phyloP scores from a whole-genome alignment of 2,797 vertebrate genomes.

The Macropodus opercularis region DNA sequence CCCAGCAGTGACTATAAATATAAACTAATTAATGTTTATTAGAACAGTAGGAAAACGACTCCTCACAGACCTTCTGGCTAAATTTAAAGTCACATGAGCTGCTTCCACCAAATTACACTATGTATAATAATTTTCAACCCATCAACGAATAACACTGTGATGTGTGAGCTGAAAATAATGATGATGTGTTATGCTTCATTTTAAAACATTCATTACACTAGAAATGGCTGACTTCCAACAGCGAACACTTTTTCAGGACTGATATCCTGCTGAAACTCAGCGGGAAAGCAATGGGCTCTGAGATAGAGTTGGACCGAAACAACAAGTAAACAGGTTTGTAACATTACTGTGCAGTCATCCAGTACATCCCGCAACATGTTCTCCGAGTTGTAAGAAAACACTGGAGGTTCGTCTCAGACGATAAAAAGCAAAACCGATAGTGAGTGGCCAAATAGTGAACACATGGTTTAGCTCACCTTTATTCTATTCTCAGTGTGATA shows the following conservation, averaged over 20 bases:
- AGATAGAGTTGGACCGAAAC: constrained; percentile 36
- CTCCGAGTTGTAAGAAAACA: constrained; percentile 13
- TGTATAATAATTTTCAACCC: constrained; percentile 32
- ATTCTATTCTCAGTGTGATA: constrained; percentile 4
- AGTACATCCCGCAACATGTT: constrained; percentile 23
- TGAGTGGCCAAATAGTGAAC: constrained; percentile 23
- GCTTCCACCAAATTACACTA: constrained; percentile 35
- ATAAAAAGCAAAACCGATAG: constrained; percentile 36
- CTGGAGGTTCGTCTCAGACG: constrained; percentile 7
- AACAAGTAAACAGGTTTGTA: constrained; percentile 46
- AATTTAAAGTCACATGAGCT: constrained; percentile 28
- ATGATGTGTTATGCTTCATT: constrained; percentile 53
- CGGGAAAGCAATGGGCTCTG: constrained; percentile 38
- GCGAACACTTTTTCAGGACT: constrained; percentile 68
- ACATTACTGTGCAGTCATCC: constrained; percentile 23
- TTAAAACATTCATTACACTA: constrained; percentile 70
- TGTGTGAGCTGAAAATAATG: constrained; percentile 60
- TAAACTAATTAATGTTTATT: no score
- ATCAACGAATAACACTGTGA: constrained; percentile 67
- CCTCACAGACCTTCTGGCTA: no score
- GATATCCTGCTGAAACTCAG: constrained; percentile 43
- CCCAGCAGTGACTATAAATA: background rate
- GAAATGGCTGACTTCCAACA: constrained; percentile 57
- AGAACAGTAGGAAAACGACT: no score
- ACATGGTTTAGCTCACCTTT: constrained; percentile 9